Evolutionary conservation across 2,797 vertebrate genomes (phyloP).

Genomic region (Coracias cyanogaster): DNA sequence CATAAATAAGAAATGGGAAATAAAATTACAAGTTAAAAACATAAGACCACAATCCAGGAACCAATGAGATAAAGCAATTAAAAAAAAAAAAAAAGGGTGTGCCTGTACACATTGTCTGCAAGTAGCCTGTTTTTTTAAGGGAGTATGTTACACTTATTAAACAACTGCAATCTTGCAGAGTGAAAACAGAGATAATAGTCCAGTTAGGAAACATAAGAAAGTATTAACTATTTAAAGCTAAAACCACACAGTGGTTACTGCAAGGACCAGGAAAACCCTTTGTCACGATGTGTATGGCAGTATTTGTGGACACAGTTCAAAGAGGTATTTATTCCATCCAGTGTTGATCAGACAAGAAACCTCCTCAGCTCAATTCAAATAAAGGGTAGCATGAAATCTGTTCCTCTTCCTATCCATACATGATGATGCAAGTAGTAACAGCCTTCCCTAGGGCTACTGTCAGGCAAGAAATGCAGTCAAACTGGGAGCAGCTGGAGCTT

Average conservation of each 20-base stretch:
- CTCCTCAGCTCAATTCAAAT: neutral
- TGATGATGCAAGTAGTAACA: neutral
- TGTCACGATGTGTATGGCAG: neutral
- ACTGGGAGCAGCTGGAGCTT: neutral
- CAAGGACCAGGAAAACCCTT: neutral
- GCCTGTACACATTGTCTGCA: neutral
- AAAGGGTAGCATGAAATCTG: neutral
- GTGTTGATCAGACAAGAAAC: neutral
- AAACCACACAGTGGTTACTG: neutral
- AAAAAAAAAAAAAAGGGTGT: neutral
- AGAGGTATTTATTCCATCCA: neutral
- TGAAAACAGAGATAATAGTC: neutral
- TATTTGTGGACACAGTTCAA: neutral
- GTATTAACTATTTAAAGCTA: neutral
- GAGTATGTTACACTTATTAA: neutral
- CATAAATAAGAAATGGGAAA: neutral
- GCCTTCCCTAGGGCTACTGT: neutral
- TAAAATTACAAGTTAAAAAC: neutral
- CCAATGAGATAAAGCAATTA: neutral
- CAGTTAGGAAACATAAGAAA: neutral
- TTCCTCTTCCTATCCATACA: neutral
- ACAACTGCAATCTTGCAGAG: constrained; percentile 14
- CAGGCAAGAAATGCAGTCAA: neutral
- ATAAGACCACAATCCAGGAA: neutral
- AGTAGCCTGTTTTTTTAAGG: neutral